Evolutionary conservation across 1,140 invertebrate genomes (phyloP), one percentile per base, ranked within the genome.

Genomic region (Zaprionus africanus): DNA sequence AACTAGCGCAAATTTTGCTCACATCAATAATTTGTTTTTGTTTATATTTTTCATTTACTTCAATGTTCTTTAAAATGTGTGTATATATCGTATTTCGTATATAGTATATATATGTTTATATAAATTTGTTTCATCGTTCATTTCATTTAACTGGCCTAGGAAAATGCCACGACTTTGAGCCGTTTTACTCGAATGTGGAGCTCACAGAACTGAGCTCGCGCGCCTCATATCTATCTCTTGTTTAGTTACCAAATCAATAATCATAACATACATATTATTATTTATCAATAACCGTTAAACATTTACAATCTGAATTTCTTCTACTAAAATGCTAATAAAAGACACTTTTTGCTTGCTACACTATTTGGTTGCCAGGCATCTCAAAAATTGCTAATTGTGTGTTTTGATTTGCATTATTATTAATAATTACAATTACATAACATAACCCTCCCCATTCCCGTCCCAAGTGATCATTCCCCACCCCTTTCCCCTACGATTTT

Each of bases 81-180:
- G 31, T 17, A 66, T 67, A 38, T 15, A 54, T 54, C 19, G 24
- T 56, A 31, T 56, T 17, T 54, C 11, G 13, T 15, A 28, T 76
- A 22, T 22, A 22, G 22, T 22, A 22, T 22, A 22, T 22, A 22
- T 22, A 22, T 22, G 22, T 22, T 1, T 22, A 72, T 66, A 74
- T 65, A 66, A 66, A 59, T 59, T 64, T 68, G 63, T 71, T 68
- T 46, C 63, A 71, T 64, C 60, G 58, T 61, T 41, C 7, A 26
- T 9, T 56, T 17, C 22, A 54, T 73, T 60, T 17, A 34, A 38
- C 72, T 78, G 61, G 61, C 75, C 78, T 79, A 90, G 85, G 86
- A 90, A 88, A 90, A 82, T 88, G 73, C 79, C 71, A 77, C 86
- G 85, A 90, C 85, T 90, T 90, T 79, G 56, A 90, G 85, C 63